Evolutionary conservation across 2,113 vertebrate species (phyloP).

Genomic region (Nothocercus nigrocapillus): DNA sequence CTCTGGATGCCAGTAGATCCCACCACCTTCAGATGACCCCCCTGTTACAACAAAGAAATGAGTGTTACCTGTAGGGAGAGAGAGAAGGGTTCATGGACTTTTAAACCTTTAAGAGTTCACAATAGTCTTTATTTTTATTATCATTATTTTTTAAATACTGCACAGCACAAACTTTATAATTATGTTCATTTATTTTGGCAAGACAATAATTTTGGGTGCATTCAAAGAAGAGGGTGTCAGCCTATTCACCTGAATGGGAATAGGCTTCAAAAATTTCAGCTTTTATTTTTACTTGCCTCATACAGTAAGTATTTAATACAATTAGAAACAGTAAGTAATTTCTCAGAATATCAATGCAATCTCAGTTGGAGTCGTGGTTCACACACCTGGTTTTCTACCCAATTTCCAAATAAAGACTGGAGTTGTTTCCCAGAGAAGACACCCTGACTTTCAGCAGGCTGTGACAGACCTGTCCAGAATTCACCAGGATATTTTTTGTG

Average conservation of each 20-base stretch:
- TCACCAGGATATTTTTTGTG: background rate
- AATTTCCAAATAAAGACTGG: background rate
- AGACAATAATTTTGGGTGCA: background rate
- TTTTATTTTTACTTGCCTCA: background rate
- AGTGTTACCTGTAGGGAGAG: background rate
- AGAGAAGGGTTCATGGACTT: background rate
- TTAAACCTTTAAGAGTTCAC: background rate
- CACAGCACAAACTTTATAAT: background rate
- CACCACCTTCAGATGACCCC: background rate
- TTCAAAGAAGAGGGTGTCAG: background rate
- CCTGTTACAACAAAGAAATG: background rate
- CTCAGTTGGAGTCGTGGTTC: background rate
- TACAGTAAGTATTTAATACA: background rate
- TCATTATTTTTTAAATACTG: background rate
- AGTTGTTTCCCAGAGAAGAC: background rate
- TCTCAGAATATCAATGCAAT: background rate
- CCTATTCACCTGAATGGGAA: background rate
- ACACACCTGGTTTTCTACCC: background rate
- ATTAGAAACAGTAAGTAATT: no score
- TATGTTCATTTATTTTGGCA: background rate
- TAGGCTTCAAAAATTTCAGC: background rate
- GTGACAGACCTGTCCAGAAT: background rate
- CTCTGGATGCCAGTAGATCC: background rate
- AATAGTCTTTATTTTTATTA: background rate
- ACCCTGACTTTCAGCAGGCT: background rate